Evolutionary conservation across 2,888 invertebrate species (phyloP).

Genomic region (Xanthia icteritia): DNA sequence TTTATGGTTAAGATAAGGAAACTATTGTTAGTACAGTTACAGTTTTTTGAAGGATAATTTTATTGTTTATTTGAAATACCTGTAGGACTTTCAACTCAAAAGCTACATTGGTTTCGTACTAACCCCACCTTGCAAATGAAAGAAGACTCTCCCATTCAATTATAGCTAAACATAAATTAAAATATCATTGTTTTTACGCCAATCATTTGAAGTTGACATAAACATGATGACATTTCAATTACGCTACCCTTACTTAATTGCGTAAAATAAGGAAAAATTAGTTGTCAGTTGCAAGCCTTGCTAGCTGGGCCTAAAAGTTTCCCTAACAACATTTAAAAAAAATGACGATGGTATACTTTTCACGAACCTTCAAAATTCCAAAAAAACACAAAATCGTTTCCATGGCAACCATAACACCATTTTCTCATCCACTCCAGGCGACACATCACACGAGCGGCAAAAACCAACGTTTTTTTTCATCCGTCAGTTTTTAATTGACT

Average conservation of each 20-base stretch:
- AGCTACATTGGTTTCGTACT: neutral
- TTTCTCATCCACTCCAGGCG: conserved; percentile 49
- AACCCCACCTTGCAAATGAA: neutral
- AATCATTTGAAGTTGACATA: conserved; percentile 46
- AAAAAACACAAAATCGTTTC: conserved; percentile 24
- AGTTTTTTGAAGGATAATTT: too few relatives aligned
- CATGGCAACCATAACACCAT: conserved; percentile 45
- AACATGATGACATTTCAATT: conserved; percentile 66
- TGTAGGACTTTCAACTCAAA: neutral
- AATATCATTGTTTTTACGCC: conserved; percentile 23
- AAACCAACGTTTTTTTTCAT: conserved; percentile 58
- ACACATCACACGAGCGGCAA: conserved; percentile 54
- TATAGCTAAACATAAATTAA: conserved; percentile 33
- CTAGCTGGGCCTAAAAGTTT: neutral
- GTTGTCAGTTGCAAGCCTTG: conserved; percentile 42
- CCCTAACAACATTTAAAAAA: neutral
- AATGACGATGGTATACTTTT: neutral
- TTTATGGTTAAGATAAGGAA: neutral
- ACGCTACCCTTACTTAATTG: conserved; percentile 22
- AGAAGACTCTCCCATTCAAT: conserved; percentile 19
- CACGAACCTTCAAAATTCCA: neutral
- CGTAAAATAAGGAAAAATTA: conserved; percentile 23
- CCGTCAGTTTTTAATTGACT: conserved; percentile 71
- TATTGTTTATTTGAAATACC: too few relatives aligned
- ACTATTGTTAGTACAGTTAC: too few relatives aligned